Evolutionary conservation across 1,140 invertebrate genomes (phyloP), one percentile per base, ranked within the genome.

Genomic region (Manduca sexta): DNA sequence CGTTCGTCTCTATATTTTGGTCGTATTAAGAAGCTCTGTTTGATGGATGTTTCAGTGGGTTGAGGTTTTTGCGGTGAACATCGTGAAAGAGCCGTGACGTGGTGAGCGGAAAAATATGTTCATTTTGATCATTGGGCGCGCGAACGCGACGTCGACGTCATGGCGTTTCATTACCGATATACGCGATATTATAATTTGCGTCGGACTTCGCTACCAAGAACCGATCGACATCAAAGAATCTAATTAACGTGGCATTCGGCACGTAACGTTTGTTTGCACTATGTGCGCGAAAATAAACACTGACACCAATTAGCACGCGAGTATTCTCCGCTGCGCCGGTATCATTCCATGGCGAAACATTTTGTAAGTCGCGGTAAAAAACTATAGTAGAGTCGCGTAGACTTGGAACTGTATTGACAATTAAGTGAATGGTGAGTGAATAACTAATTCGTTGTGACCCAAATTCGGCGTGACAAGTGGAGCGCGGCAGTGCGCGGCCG

Each of bases 371-470:
- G 8, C 8, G 21, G 21, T 5, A 26, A 26, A 26, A 5, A 26
- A 5, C 21, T 26, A 5, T n/a, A n/a, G n/a, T n/a, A n/a, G n/a
- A n/a, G n/a, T n/a, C n/a, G n/a, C n/a, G n/a, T n/a, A n/a, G 21
- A 26, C 21, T 26, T 0, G 21, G 1, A 26, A 26, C 7, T 21
- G n/a, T n/a, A n/a, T 21, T 26, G 21, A 26, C 1, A 26, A 5
- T 8, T 8, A 26, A 26, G 4, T 1, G n/a, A 26, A 34, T 38
- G 16, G 42, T 43, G 42, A 45, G 44, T 34, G 48, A 52, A 69
- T 70, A 78, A 73, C 63, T 78, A 75, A 78, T 74, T 72, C 57
- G 64, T 49, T 52, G 65, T 78, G 76, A 83, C 76, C 76, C 69
- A 78, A 72, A 78, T 83, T 71, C 68, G 53, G 58, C 49, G 39